phyloP scores from a whole-genome alignment of 2,113 vertebrate species.

The Nansenia antarctica region DNA sequence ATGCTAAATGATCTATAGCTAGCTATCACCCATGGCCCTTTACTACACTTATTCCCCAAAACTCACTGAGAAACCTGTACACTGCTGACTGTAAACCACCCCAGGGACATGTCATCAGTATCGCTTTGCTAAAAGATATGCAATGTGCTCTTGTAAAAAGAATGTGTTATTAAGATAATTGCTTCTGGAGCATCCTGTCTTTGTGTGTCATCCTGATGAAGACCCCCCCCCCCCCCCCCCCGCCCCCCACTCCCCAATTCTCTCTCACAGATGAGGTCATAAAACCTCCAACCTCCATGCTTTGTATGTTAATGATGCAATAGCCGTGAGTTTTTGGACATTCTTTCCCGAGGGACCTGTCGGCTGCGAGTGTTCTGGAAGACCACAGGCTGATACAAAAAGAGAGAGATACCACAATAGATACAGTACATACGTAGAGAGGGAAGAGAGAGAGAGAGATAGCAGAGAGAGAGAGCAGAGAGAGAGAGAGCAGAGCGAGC shows the following conservation, averaged over 20 bases:
- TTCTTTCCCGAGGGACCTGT: slow-evolving; percentile 33
- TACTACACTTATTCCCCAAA: slow-evolving; percentile 31
- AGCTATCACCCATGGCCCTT: slow-evolving; percentile 38
- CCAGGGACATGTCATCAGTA: slow-evolving; percentile 33
- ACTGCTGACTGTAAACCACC: not conserved
- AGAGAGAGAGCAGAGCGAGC: too few species aligned
- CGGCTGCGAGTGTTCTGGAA: slow-evolving; percentile 37
- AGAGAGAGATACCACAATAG: not conserved
- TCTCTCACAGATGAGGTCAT: slow-evolving; percentile 66
- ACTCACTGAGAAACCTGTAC: slow-evolving; percentile 24
- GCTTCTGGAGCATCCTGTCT: slow-evolving; percentile 42
- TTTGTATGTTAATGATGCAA: slow-evolving; percentile 64
- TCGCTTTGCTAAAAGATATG: slow-evolving; percentile 25
- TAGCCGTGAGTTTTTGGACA: slow-evolving; percentile 48
- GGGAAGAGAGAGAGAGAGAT: slow-evolving; percentile 28
- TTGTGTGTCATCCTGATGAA: slow-evolving; percentile 37
- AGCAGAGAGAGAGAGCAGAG: too few species aligned
- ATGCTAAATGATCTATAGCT: slow-evolving; percentile 51
- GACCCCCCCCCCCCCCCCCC: slow-evolving; percentile 46
- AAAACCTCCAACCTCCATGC: slow-evolving; percentile 58
- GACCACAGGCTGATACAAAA: not conserved
- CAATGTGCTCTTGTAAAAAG: slow-evolving; percentile 28
- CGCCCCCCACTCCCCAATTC: too few species aligned
- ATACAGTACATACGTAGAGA: not conserved
- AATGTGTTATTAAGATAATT: slow-evolving; percentile 35